Evolutionary conservation across 1,140 invertebrate genomes (phyloP), one percentile per base, ranked within the genome.

Genomic region (Acarapis woodi): DNA sequence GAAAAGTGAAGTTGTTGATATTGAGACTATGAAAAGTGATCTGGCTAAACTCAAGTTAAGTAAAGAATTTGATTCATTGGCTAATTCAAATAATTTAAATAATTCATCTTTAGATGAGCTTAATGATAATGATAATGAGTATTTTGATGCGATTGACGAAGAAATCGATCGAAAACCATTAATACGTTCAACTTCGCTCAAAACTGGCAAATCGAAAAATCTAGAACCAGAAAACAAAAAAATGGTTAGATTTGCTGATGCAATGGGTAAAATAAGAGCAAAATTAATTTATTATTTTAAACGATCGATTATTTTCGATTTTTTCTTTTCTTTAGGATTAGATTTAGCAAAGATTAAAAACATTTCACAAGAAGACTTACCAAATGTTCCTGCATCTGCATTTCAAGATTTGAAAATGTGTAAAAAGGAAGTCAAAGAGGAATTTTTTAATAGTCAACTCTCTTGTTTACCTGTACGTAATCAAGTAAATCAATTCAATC

Each of bases 211-310:
- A 35, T 24, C 34, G 12, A n/a, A n/a, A n/a, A n/a, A n/a, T n/a
- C n/a, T n/a, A n/a, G n/a, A n/a, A n/a, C 32, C 32, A 19, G 18
- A 16, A 33, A 35, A 35, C 16, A 90, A 88, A 53, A 93, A 90
- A 56, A 85, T 85, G 24, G 83, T 90, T 1, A 63, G 83, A 14
- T 94, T 94, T 53, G 85, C 83, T 0, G 85, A 93, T 50, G 79
- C 77, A 1, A 56, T 93, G 25, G 85, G 85, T 1, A n/a, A n/a
- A n/a, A n/a, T n/a, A n/a, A n/a, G n/a, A n/a, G n/a, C 58, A n/a
- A n/a, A n/a, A n/a, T n/a, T n/a, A n/a, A n/a, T n/a, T n/a, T n/a
- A n/a, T n/a, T n/a, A n/a, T n/a, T n/a, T n/a, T n/a, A n/a, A n/a
- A n/a, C n/a, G n/a, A n/a, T n/a, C n/a, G n/a, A n/a, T n/a, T n/a